Conservation (phyloP, 2,113 vertebrate species). For the Bos taurus region DNA sequence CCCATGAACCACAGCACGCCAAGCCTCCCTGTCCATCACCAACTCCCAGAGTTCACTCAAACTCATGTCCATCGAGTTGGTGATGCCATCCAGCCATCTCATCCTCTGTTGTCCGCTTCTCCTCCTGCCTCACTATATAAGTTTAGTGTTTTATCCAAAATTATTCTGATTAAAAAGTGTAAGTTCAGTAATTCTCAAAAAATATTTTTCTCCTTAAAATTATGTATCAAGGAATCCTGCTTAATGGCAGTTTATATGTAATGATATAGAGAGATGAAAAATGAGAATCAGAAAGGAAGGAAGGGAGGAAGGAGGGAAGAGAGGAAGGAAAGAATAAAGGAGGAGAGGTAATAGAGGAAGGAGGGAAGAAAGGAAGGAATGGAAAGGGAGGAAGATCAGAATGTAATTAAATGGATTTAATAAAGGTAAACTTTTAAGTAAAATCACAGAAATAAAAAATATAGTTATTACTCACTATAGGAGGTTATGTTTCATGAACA, state of each 20-base stretch:
- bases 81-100: too few species aligned
- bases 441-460: background rate
- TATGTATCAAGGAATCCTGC: background rate
- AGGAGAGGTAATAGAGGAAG: background rate
- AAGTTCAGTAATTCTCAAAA: background rate
- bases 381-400: background rate
- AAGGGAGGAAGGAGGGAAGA: background rate
- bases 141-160: background rate
- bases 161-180: background rate
- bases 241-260: background rate
- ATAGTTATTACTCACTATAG: background rate
- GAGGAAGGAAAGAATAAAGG: background rate
- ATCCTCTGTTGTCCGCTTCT: too few species aligned
- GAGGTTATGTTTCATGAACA: background rate
- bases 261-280: background rate
- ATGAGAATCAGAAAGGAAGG: too few species aligned
- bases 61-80: too few species aligned
- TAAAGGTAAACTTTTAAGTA: background rate
- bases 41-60: too few species aligned
- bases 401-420: background rate
- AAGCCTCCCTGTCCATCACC: too few species aligned
- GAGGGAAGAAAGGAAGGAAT: background rate
- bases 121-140: background rate
- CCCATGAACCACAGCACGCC: too few species aligned
- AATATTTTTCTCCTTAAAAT: background rate